Evolutionary conservation across 1,140 invertebrate species (phyloP), one percentile per base, ranked within the genome.

Genomic region (Scaptomyza montana): DNA sequence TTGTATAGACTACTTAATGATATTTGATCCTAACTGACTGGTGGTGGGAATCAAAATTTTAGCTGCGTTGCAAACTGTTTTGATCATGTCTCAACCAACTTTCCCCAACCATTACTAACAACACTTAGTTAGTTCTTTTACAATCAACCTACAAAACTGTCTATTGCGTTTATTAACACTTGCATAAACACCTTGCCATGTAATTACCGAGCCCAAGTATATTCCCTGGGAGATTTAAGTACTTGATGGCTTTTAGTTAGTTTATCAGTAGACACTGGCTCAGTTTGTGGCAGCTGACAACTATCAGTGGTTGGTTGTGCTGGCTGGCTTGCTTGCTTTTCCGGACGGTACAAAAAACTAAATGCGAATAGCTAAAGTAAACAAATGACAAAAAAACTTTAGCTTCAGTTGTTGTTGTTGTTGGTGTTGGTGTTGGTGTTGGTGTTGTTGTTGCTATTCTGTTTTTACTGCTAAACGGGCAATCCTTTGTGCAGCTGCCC

Each of bases 221-320:
- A 7, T 9, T 9, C 7, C 55, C 63, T 33, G 43, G 41, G 49
- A 60, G 69, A 72, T 59, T 72, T 72, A 72, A 67, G 63, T 25
- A 67, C 49, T 67, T 56, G 59, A 41, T 67, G 49, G 28, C 47
- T 69, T 12, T 25, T 10, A 25, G 59, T 54, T 62, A 57, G 65
- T 67, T 80, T 67, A 63, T 64, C 66, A 49, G 61, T 62, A 49
- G 61, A 45, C 43, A 61, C 46, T 62, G 50, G 59, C 64, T 68
- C 62, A 81, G 53, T 57, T 85, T 77, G 69, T 76, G 76, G 82
- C 80, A 80, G 80, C 69, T 85, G 74, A 85, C 81, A 64, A 59
- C 59, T 71, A 77, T 67, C 74, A 81, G 72, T 51, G 78, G 71
- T 80, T 36, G 2, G 33, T 36, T 36, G 33, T 33, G 30, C 33